phyloP scores from a whole-genome alignment of 1,140 invertebrate species.

The Euura saliciscinereae region DNA sequence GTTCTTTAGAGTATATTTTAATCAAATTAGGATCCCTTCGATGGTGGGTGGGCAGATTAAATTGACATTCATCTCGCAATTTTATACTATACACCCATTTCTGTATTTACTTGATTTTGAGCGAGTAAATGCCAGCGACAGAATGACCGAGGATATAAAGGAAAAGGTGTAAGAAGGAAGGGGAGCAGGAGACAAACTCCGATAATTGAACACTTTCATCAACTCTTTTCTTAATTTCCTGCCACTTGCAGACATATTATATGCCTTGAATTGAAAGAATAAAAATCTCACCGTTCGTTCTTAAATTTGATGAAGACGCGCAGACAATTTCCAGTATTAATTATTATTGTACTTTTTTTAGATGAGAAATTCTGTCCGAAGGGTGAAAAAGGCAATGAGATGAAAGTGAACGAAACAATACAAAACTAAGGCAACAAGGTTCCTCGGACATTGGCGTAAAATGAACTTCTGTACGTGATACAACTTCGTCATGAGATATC shows the following conservation, averaged over 20 bases:
- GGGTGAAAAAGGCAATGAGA: background rate
- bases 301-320: no score
- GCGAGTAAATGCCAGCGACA: background rate
- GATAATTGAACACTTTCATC: background rate
- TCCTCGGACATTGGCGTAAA: background rate
- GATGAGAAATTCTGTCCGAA: no score
- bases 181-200: background rate
- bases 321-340: no score
- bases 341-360: no score
- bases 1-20: no score
- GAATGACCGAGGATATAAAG: background rate
- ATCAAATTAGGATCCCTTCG: no score
- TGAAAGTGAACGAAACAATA: background rate
- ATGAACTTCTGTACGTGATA: background rate
- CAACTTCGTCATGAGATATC: background rate
- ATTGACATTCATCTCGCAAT: no score
- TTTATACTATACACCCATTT: no score
- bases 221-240: slow-evolving; percentile 3
- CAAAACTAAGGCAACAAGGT: background rate
- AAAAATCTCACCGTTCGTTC: background rate
- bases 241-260: background rate
- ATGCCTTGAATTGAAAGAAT: background rate
- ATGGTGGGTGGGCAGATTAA: no score
- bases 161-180: background rate
- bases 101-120: no score